Evolutionary conservation across 2,888 invertebrate genomes (phyloP).

Genomic region (Sclerodermus sp.): DNA sequence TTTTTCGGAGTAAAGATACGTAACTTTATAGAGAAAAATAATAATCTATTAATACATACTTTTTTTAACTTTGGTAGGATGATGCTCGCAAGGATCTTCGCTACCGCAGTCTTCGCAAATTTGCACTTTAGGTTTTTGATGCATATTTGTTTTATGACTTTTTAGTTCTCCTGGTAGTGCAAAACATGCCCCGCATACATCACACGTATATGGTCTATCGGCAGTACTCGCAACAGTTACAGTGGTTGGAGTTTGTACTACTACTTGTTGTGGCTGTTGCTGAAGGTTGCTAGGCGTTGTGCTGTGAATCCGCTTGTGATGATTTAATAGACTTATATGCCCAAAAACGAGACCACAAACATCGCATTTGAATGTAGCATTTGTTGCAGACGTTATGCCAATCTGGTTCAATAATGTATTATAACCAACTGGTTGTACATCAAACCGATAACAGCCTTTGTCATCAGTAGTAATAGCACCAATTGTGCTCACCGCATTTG

Average conservation of each 20-base stretch:
- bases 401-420: slow-evolving; percentile 86
- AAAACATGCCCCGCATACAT: slow-evolving; percentile 59
- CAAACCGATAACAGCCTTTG: slow-evolving; percentile 60
- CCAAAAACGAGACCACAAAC: slow-evolving; percentile 85
- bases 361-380: slow-evolving; percentile 86
- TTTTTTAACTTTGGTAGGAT: slow-evolving; percentile 56
- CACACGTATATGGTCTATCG: slow-evolving; percentile 58
- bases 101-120: slow-evolving; percentile 56
- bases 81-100: slow-evolving; percentile 55
- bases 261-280: slow-evolving; percentile 56
- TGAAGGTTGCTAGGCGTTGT: slow-evolving; percentile 53
- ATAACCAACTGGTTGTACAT: slow-evolving; percentile 66
- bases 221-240: slow-evolving; percentile 54
- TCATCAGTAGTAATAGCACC: slow-evolving; percentile 57
- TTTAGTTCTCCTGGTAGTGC: slow-evolving; percentile 58
- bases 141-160: slow-evolving; percentile 59
- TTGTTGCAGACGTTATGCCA: slow-evolving; percentile 71
- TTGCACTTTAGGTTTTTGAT: slow-evolving; percentile 55
- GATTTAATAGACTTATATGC: slow-evolving; percentile 78
- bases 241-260: slow-evolving; percentile 56
- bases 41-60: slow-evolving; percentile 35
- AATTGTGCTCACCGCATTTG: slow-evolving; percentile 55
- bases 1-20: slow-evolving; percentile 1
- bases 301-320: slow-evolving; percentile 81
- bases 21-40: neutral